These are phyloP conservation scores for Enteromius viviparus DNA, from an alignment of 2,797 vertebrate species.

Conservation along the genomic window DNA sequence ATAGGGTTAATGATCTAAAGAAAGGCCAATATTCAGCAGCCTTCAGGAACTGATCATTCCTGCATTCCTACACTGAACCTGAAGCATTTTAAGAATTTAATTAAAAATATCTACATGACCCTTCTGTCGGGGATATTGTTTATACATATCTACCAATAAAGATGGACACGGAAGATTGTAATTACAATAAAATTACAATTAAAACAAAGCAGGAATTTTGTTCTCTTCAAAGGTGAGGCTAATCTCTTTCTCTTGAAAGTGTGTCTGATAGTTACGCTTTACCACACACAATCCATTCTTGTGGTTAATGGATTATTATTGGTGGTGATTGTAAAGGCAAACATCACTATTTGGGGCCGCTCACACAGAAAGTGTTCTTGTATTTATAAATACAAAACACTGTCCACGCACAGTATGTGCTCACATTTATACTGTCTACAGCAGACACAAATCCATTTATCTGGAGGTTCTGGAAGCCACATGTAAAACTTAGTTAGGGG, in stretches of 20 bases:
- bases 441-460: neutral
- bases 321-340: neutral
- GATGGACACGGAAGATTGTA: neutral
- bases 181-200: neutral
- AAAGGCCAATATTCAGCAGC: conserved; percentile 19
- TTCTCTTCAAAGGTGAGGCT: neutral
- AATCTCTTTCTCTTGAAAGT: neutral
- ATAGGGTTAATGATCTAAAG: conserved; percentile 53
- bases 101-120: too few species aligned
- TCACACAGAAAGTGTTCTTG: neutral
- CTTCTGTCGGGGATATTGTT: neutral
- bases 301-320: conserved; percentile 38
- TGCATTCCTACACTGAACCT: neutral
- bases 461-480: neutral
- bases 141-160: neutral
- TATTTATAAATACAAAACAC: neutral
- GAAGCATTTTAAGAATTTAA: neutral
- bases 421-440: neutral
- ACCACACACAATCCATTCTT: neutral
- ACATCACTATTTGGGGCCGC: neutral
- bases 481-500: neutral
- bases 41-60: conserved; percentile 14
- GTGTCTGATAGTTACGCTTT: neutral
- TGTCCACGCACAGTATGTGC: too few species aligned
- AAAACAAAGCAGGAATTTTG: neutral